Percentiles rank a stretch among this genome's conserved stretches.
These are phyloP conservation scores for Oophaga sylvatica DNA, from an alignment of 2,797 vertebrate genomes.

Conservation along the genomic window DNA sequence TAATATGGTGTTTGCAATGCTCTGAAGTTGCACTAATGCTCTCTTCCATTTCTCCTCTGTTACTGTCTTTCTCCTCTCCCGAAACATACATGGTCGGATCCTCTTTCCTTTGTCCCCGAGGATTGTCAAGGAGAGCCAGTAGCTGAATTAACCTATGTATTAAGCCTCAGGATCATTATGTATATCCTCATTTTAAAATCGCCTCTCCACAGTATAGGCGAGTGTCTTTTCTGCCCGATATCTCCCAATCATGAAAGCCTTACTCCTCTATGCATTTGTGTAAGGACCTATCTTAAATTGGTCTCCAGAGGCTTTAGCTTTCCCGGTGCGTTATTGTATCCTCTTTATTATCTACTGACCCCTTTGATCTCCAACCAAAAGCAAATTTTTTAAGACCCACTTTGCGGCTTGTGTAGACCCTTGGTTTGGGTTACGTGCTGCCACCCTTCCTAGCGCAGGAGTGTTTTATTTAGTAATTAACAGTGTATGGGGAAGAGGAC, in stretches of 20 bases:
- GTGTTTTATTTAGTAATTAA: conserved; percentile 97
- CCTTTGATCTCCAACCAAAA: conserved; percentile 56
- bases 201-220: background rate
- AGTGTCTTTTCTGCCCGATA: conserved; percentile 23
- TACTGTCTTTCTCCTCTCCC: background rate
- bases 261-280: conserved; percentile 42
- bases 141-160: conserved; percentile 7
- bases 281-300: conserved; percentile 59
- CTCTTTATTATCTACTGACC: conserved; percentile 61
- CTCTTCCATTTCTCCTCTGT: background rate
- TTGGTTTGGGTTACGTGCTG: conserved; percentile 57
- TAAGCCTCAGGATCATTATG: conserved; percentile 2
- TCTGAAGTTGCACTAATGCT: too few species aligned
- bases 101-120: conserved; percentile 21
- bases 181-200: background rate
- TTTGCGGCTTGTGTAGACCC: conserved; percentile 44
- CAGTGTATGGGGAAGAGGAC: conserved; percentile 83
- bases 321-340: conserved; percentile 53
- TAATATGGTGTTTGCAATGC: background rate
- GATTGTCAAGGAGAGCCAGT: background rate
- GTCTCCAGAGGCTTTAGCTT: conserved; percentile 55
- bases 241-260: conserved; percentile 47
- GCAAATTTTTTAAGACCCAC: conserved; percentile 53
- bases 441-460: conserved; percentile 67
- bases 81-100: conserved; percentile 1